Conservation (phyloP, 2,888 invertebrate genomes). For the Hymenopus coronatus region DNA sequence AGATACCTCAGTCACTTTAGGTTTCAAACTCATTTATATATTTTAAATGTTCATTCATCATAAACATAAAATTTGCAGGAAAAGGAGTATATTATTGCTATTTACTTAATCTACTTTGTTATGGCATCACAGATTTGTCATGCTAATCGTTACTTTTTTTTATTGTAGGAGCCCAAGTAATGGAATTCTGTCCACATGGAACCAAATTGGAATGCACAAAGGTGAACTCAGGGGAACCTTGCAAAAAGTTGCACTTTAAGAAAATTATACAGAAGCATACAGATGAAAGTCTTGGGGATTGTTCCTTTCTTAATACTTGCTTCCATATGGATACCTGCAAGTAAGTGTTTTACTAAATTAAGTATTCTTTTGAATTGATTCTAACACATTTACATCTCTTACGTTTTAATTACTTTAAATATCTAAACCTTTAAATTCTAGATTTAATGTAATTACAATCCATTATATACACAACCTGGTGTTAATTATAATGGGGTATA, state of each 20-base stretch:
- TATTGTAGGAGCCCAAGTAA: conserved; percentile 68
- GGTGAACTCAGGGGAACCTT: conserved; percentile 55
- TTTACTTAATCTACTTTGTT: background rate
- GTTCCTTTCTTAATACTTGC: conserved; percentile 96
- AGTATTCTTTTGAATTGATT: no score
- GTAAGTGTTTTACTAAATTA: conserved; percentile 45
- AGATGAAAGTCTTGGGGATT: conserved; percentile 92
- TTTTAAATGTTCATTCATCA: no score
- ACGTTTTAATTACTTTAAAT: no score
- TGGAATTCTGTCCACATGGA: conserved; percentile 96
- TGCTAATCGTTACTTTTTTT: background rate
- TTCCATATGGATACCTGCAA: conserved; percentile 99
- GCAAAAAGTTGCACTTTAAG: conserved; percentile 91
- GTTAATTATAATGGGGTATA: no score
- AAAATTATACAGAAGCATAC: conserved; percentile 96
- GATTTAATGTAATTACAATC: no score
- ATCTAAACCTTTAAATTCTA: no score
- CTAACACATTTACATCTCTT: no score
- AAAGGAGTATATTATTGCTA: background rate
- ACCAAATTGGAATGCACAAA: conserved; percentile 82
- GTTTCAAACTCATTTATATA: no score
- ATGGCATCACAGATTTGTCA: background rate
- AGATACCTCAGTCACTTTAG: no score
- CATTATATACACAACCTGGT: no score
- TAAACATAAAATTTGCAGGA: background rate